Evolutionary conservation across 2,888 invertebrate genomes (phyloP), one percentile per base, ranked within the genome.

Genomic region (Candidula unifasciata): DNA sequence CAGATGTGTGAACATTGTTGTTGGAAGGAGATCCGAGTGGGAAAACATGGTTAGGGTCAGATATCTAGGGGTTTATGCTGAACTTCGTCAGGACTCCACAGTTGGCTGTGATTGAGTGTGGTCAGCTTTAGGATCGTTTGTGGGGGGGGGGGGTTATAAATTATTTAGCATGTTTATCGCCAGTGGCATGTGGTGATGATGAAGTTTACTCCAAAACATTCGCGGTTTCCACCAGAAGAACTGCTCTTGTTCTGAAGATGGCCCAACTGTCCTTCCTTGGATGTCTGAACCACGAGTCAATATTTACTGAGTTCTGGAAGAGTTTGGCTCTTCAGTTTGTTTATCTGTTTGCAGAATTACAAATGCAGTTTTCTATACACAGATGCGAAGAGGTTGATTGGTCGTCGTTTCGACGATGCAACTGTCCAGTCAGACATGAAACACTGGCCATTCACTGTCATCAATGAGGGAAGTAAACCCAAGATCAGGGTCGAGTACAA

Each of bases 401-500:
- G 97, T 2, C 95, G 97, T 82, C 95, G 95, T 90, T 97, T 95
- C 92, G 96, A 96, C 89, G 97, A 97, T 91, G 93, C 95, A 0
- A 95, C 96, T 89, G 96, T 97, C 69, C 96, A 96, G 91, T 95
- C 95, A 57, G 97, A 97, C 93, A 96, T 96, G 95, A 96, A 96
- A 91, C 96, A 96, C 89, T 97, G 97, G 97, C 96, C 97, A 2
- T 97, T 97, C 94, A 95, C 95, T 0, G 93, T 94, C 10, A 80
- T 90, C 27, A 90, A 87, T 87, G 92, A 92, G 13, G 89, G 74
- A n/a, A 87, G 88, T 3, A 93, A 92, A 86, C 93, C 93, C 10
- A 94, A 93, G 87, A 90, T 93, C 13, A 35, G 87, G 77, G 92
- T 94, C 0, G 90, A 96, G 87, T 97, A 97, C 95, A 97, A 97